A percentile compares a stretch with the other conserved stretches of the same genome.
Evolutionary conservation across 2,888 invertebrate genomes (phyloP).

Genomic region (Leucophenga montana): DNA sequence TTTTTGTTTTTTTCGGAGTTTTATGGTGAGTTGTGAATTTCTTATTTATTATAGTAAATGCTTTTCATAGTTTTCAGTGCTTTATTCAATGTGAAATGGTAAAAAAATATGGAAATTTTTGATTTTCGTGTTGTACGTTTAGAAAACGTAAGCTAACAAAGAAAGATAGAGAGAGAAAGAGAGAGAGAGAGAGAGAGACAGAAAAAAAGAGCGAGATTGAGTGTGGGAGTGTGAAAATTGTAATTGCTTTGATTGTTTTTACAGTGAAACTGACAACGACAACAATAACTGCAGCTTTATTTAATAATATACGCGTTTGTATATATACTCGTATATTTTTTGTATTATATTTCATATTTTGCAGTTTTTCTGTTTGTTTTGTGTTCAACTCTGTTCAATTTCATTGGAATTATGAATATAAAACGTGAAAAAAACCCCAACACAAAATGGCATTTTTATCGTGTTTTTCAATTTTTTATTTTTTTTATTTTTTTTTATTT

Average conservation of each 20-base stretch:
- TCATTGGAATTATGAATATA: slow-evolving; percentile 8
- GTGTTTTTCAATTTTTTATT: too few relatives aligned
- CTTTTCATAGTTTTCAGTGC: background rate
- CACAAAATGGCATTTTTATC: background rate
- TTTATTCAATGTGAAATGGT: too few relatives aligned
- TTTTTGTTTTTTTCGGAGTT: too few relatives aligned
- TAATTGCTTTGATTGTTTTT: slow-evolving; percentile 13
- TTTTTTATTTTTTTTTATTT: too few relatives aligned
- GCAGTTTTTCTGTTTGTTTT: background rate
- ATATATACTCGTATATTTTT: too few relatives aligned
- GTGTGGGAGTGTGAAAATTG: slow-evolving; percentile 19
- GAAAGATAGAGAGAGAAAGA: background rate
- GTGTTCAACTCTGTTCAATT: background rate
- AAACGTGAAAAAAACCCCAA: background rate
- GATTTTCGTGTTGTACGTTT: too few relatives aligned
- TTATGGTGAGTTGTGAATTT: slow-evolving; percentile 13
- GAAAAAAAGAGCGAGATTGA: slow-evolving; percentile 13
- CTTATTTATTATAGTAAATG: too few relatives aligned
- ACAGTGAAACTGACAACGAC: slow-evolving; percentile 34
- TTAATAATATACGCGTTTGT: too few relatives aligned
- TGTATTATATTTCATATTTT: background rate
- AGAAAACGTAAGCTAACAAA: too few relatives aligned
- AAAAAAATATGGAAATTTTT: too few relatives aligned
- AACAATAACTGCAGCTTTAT: slow-evolving; percentile 27
- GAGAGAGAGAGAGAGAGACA: slow-evolving; percentile 17